Evolutionary conservation across 1,140 invertebrate species (phyloP).

Genomic region (Spodoptera litura): DNA sequence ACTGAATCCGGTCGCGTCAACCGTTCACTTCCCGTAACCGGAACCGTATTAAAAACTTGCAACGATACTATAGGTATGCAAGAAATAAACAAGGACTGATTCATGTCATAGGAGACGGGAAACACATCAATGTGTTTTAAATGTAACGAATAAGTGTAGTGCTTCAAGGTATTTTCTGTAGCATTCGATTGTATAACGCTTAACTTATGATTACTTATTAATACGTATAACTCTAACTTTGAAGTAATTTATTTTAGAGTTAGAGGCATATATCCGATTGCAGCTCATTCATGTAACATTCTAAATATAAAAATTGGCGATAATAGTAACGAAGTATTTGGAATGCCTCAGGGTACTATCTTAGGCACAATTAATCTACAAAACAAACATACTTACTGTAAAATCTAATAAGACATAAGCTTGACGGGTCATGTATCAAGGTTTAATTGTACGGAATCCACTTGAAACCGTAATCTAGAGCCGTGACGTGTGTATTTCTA

Average conservation of each 20-base stretch:
- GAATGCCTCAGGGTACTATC: not conserved
- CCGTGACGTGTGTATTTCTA: slow-evolving; percentile 52
- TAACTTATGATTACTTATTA: too few species aligned
- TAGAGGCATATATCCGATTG: too few species aligned
- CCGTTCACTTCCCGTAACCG: slow-evolving; percentile 39
- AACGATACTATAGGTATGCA: not conserved
- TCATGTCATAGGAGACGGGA: not conserved
- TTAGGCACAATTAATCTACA: not conserved
- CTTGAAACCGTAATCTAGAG: slow-evolving; percentile 27
- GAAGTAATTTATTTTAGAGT: too few species aligned
- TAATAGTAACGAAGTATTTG: not conserved
- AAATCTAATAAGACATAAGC: slow-evolving; percentile 1
- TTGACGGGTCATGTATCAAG: not conserved
- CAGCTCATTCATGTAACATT: too few species aligned
- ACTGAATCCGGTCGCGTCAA: slow-evolving; percentile 33
- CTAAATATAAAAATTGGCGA: too few species aligned
- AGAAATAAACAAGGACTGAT: not conserved
- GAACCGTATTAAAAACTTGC: slow-evolving; percentile 38
- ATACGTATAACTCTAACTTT: too few species aligned
- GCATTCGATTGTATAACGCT: not conserved
- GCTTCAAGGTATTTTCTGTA: too few species aligned
- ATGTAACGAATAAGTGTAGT: too few species aligned
- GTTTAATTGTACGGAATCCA: slow-evolving; percentile 35
- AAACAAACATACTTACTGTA: not conserved
- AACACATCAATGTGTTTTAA: too few species aligned